Evolutionary conservation across 2,888 invertebrate genomes (phyloP).

Genomic region (Anthophora plumipes): DNA sequence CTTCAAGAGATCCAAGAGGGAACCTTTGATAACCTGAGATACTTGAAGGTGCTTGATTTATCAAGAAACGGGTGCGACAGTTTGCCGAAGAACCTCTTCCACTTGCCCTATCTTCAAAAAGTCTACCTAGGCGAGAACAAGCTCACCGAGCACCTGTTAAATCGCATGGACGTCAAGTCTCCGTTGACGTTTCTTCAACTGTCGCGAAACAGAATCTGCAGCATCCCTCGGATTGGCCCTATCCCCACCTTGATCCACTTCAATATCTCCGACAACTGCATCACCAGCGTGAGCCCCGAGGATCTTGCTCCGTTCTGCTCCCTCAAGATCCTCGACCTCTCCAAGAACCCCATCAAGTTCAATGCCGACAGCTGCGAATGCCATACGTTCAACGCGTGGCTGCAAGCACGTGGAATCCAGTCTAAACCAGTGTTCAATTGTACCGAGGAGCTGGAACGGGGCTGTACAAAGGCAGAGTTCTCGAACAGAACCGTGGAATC

Average conservation of each 20-base stretch:
- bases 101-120: constrained; percentile 87
- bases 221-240: constrained; percentile 87
- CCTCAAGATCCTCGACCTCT: constrained; percentile 86
- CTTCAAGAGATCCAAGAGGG: constrained; percentile 86
- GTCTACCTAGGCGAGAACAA: constrained; percentile 87
- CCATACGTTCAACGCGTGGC: constrained; percentile 75
- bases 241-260: constrained; percentile 87
- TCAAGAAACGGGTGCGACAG: constrained; percentile 86
- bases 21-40: constrained; percentile 85
- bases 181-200: constrained; percentile 88
- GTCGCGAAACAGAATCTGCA: constrained; percentile 87
- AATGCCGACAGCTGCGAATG: constrained; percentile 75
- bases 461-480: constrained; percentile 53
- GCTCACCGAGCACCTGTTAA: constrained; percentile 83
- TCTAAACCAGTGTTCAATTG: constrained; percentile 66
- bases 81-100: constrained; percentile 86
- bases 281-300: constrained; percentile 85
- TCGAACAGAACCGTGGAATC: constrained; percentile 70
- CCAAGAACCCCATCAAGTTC: constrained; percentile 72
- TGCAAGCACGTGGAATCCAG: constrained; percentile 65
- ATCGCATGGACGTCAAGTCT: constrained; percentile 83
- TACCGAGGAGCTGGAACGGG: constrained; percentile 18
- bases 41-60: constrained; percentile 86
- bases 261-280: constrained; percentile 88
- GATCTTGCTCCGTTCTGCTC: constrained; percentile 88